A percentile compares a stretch with the other conserved stretches of the same genome.
Evolutionary conservation across 2,888 invertebrate genomes (phyloP).

Genomic region (Phorcus lineatus): DNA sequence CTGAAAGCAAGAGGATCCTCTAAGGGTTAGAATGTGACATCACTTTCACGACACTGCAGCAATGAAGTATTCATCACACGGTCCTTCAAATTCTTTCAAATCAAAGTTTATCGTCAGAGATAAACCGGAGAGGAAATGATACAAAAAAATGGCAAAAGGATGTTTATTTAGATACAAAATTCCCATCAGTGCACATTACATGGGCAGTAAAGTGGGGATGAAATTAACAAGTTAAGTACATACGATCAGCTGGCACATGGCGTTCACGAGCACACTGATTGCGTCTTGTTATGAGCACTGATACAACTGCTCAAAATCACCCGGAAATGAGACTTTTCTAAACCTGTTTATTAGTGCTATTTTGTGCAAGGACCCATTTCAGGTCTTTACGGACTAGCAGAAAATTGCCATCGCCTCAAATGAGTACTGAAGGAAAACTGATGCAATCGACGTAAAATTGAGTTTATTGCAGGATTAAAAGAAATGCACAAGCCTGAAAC

Average conservation of each 20-base stretch:
- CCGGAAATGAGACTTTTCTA: constrained; percentile 13
- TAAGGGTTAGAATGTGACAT: too few relatives aligned
- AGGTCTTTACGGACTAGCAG: constrained; percentile 11
- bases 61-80: constrained; percentile 1
- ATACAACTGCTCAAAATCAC: constrained; percentile 7
- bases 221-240: constrained; percentile 11
- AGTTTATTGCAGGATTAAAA: constrained; percentile 4
- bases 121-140: constrained; percentile 8
- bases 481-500: constrained; percentile 10
- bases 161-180: constrained; percentile 13
- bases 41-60: not conserved
- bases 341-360: constrained; percentile 15
- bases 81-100: constrained; percentile 6
- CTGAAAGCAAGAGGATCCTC: too few relatives aligned
- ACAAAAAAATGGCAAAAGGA: constrained; percentile 7
- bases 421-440: constrained; percentile 3
- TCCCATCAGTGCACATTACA: constrained; percentile 10
- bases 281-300: constrained; percentile 10
- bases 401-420: constrained; percentile 10
- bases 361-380: constrained; percentile 8
- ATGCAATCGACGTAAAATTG: constrained; percentile 13
- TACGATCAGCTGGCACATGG: constrained; percentile 3
- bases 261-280: constrained; percentile 3
- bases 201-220: constrained; percentile 13
- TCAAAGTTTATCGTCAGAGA: constrained; percentile 7